Conservation (phyloP, 2,888 invertebrate species). For the Euspilapteryx auroguttella region DNA sequence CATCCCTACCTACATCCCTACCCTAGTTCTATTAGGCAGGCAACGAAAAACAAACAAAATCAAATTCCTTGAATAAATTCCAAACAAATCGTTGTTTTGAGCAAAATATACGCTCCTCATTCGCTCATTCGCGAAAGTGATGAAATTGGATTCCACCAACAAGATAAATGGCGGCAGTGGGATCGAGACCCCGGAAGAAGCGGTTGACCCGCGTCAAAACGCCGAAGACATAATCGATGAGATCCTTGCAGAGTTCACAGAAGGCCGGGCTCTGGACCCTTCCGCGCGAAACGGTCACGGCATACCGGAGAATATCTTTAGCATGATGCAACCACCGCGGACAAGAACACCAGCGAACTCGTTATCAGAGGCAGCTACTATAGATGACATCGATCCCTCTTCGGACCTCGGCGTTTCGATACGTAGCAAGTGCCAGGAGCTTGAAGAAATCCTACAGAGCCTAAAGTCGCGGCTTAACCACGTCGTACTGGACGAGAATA, state of each 20-base stretch:
- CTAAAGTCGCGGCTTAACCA: constrained; percentile 51
- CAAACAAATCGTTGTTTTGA: too few species aligned
- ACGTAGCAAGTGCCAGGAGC: constrained; percentile 49
- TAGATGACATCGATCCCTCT: constrained; percentile 51
- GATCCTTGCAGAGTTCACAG: constrained; percentile 48
- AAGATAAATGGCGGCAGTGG: constrained; percentile 46
- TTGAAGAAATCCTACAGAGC: constrained; percentile 53
- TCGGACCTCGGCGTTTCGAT: constrained; percentile 53
- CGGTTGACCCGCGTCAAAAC: constrained; percentile 43
- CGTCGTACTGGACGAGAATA: constrained; percentile 51
- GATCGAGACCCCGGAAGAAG: constrained; percentile 40
- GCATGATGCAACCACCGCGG: constrained; percentile 43
- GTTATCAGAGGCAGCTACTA: constrained; percentile 38
- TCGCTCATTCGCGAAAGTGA: too few species aligned
- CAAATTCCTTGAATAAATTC: too few species aligned
- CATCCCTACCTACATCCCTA: too few species aligned
- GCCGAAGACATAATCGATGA: constrained; percentile 53
- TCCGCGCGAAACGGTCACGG: constrained; percentile 27
- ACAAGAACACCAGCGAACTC: constrained; percentile 50
- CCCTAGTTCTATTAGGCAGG: too few species aligned
- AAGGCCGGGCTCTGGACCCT: constrained; percentile 32
- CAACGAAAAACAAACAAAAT: too few species aligned
- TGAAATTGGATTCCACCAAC: constrained; percentile 56
- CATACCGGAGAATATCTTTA: constrained; percentile 36
- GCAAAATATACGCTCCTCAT: too few species aligned